phyloP scores from a whole-genome alignment of 1,140 invertebrate species.

The Oryzaephilus surinamensis region DNA sequence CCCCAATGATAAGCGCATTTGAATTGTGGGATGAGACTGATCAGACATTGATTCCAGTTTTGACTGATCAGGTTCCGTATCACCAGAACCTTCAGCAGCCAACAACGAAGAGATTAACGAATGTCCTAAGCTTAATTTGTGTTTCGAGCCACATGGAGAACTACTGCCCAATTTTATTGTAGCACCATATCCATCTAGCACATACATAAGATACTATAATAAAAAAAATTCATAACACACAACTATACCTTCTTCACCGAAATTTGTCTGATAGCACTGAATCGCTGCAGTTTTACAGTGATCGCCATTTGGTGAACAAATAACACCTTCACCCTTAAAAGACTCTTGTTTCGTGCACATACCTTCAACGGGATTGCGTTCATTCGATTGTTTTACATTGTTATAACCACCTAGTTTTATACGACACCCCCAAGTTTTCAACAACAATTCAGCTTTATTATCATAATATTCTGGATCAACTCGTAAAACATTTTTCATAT shows the following conservation, averaged over 20 bases:
- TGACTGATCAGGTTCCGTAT: slow-evolving; percentile 23
- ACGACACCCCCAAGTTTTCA: slow-evolving; percentile 51
- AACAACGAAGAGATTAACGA: slow-evolving; percentile 23
- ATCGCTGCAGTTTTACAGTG: slow-evolving; percentile 32
- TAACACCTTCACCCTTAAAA: slow-evolving; percentile 25
- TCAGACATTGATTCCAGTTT: slow-evolving; percentile 23
- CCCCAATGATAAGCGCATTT: slow-evolving; percentile 30
- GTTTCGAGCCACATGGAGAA: no score
- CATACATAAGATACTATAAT: background rate
- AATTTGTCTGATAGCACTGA: slow-evolving; percentile 27
- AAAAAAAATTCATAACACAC: slow-evolving; percentile 1
- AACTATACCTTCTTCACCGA: slow-evolving; percentile 8
- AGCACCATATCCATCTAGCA: no score
- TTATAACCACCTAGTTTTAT: slow-evolving; percentile 28
- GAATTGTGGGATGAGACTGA: slow-evolving; percentile 23
- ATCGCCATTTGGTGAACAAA: slow-evolving; percentile 30
- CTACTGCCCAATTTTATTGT: no score
- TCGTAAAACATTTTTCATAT: slow-evolving; percentile 53
- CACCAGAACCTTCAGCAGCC: slow-evolving; percentile 21
- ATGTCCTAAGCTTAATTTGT: slow-evolving; percentile 13
- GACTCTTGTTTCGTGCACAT: slow-evolving; percentile 23
- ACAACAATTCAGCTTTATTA: slow-evolving; percentile 40
- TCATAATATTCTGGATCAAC: slow-evolving; percentile 46
- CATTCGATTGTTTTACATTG: slow-evolving; percentile 1
- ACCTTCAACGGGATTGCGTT: slow-evolving; percentile 13